Evolutionary conservation across 30 jellyfish, hydroid and myxozoan species (phyloP).

Genomic region (Haliclystus octoradiatus): DNA sequence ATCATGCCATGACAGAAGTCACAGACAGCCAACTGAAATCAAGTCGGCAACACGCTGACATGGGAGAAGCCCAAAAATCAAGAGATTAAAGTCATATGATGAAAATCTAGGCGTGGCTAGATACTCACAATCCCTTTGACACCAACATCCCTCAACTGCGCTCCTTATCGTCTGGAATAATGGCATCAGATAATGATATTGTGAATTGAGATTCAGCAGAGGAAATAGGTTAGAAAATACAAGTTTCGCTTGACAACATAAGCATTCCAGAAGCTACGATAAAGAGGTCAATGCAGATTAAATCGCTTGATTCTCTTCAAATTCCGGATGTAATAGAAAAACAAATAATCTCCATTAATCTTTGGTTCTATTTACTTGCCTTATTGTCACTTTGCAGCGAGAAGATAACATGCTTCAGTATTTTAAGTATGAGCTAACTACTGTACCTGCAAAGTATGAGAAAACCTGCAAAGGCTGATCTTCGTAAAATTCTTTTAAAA

Average conservation of each 20-base stretch:
- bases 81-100: constrained; percentile 14
- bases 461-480: constrained; percentile 47
- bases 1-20: constrained; percentile 11
- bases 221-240: constrained; percentile 21
- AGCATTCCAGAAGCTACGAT: constrained; percentile 15
- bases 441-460: constrained; percentile 40
- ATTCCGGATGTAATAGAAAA: no score
- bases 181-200: constrained; percentile 15
- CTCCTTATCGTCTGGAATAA: constrained; percentile 17
- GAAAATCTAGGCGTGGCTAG: constrained; percentile 12
- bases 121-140: constrained; percentile 33
- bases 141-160: constrained; percentile 17
- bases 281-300: no score
- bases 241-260: constrained; percentile 14
- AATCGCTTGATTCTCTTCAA: no score
- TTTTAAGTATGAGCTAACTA: constrained; percentile 38
- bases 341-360: no score
- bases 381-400: constrained; percentile 28
- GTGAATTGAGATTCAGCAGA: constrained; percentile 35
- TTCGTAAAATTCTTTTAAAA: no score
- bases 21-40: constrained; percentile 13
- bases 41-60: constrained; percentile 31
- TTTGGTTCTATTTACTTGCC: constrained; percentile 38
- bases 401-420: constrained; percentile 20
- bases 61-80: constrained; percentile 10